Conservation (phyloP, 2,797 vertebrate species). For the Strix occidentalis region DNA sequence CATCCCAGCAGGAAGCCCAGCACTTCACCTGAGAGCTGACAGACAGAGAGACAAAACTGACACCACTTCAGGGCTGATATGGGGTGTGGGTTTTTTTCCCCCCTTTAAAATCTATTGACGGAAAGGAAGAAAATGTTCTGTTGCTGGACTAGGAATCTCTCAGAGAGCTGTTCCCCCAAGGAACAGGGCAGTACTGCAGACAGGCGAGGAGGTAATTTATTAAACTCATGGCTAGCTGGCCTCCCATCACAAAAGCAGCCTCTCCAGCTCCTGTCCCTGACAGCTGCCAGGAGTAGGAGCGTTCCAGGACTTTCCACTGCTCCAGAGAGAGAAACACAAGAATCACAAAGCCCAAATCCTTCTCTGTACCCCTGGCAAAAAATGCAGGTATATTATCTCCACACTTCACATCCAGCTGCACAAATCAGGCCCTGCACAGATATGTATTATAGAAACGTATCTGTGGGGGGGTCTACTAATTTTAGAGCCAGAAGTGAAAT, state of each 20-base stretch:
- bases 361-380: not conserved
- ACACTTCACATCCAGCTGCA: not conserved
- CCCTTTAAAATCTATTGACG: not conserved
- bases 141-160: not conserved
- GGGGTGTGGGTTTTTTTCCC: not conserved
- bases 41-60: not conserved
- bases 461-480: not conserved
- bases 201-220: not conserved
- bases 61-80: not conserved
- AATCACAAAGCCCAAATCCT: not conserved
- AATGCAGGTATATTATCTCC: not conserved
- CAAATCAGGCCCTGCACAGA: not conserved
- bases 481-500: not conserved
- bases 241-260: not conserved
- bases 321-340: not conserved
- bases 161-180: not conserved
- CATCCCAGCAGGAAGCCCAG: constrained; percentile 5
- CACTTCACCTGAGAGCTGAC: not conserved
- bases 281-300: not conserved
- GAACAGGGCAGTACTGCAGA: not conserved
- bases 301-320: not conserved
- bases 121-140: not conserved
- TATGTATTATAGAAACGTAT: not conserved
- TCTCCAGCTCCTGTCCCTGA: not conserved
- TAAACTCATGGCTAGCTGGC: not conserved